A percentile compares a stretch with the other conserved stretches of the same genome.
Conservation (phyloP, 2,113 vertebrate species). For the Zosterops lateralis region DNA sequence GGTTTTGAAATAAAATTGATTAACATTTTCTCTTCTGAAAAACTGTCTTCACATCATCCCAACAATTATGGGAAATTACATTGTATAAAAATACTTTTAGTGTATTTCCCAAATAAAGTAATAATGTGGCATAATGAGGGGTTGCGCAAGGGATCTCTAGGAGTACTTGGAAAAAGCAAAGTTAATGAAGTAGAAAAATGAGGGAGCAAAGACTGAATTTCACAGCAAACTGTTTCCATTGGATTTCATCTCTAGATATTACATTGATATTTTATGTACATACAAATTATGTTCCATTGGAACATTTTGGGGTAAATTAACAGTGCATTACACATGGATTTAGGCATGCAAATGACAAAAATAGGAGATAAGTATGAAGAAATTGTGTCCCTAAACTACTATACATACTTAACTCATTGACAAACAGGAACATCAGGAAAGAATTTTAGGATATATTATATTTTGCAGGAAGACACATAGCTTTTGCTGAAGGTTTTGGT, state of each 20-base stretch:
- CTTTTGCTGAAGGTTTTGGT: neutral
- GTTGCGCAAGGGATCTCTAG: constrained; percentile 12
- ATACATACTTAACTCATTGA: constrained; percentile 1
- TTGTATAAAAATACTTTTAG: constrained; percentile 18
- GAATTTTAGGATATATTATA: neutral
- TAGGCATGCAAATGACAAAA: constrained; percentile 40
- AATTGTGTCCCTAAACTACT: constrained; percentile 24
- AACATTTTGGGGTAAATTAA: constrained; percentile 29
- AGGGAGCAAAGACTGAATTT: constrained; percentile 57
- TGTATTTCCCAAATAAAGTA: constrained; percentile 60
- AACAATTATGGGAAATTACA: constrained; percentile 21
- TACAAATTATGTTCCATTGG: constrained; percentile 56
- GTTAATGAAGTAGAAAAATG: constrained; percentile 60
- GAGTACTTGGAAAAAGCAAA: constrained; percentile 52
- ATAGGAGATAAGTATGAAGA: neutral
- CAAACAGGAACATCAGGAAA: constrained; percentile 15
- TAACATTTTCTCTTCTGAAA: constrained; percentile 29
- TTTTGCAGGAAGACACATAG: neutral
- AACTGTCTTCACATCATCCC: neutral
- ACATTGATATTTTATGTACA: constrained; percentile 53
- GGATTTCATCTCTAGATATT: constrained; percentile 52
- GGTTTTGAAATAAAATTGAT: constrained; percentile 29
- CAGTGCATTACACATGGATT: constrained; percentile 16
- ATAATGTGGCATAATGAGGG: constrained; percentile 41
- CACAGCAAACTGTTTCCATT: constrained; percentile 56